Base-by-base conservation (phyloP, 2,113 vertebrate genomes). In the Mastomys natalensis region DNA sequence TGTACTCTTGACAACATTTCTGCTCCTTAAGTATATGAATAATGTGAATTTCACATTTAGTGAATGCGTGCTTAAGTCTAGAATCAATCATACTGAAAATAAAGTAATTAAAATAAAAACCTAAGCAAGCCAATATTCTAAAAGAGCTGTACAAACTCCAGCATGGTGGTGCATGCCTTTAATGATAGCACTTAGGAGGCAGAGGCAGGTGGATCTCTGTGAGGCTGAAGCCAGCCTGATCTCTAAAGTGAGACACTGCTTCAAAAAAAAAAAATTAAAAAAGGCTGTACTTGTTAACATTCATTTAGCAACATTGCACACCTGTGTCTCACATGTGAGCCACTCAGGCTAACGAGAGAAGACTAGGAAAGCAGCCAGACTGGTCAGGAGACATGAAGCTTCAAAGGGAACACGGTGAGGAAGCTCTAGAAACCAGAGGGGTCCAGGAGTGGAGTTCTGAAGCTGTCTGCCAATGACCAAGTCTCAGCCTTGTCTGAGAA, bases 11-110 rank as follows among this genome's bases (percentile, higher is more conserved):
- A 78, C 34, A n/a, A 92, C 13, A 92, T 22, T 77, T 90, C 62
- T 64, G 48, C 43, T 95, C 60, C 76, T 72, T 81, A 70, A 58
- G 37, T 84, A 51, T 81, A 85, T 58, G 34, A 91, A 77, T 60
- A 72, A n/a, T 68, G 74, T 37, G 19, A 73, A 90, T 55, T 85
- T 84, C 40, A 53, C 73, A 76, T 62, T 82, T 53, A 29, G 88
- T 48, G 29, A 78, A 80, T 16, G 11, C 78, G 40, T 73, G 22
- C 19, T 48, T 53, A 91, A 73, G 76, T 60, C 70, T 58, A 88
- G 60, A 93, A 90, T 55, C 51, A 73, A 19, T 73, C 51, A 12
- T 51, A 55, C 78, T 74, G 37, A 82, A 90, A 92, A 88, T 91
- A 40, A 87, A 15, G 26, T 77, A 51, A 9, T 48, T 82, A 43